These are phyloP conservation scores for Melierax canorus DNA, from an alignment of 2,113 vertebrate species.

Conservation along the genomic window DNA sequence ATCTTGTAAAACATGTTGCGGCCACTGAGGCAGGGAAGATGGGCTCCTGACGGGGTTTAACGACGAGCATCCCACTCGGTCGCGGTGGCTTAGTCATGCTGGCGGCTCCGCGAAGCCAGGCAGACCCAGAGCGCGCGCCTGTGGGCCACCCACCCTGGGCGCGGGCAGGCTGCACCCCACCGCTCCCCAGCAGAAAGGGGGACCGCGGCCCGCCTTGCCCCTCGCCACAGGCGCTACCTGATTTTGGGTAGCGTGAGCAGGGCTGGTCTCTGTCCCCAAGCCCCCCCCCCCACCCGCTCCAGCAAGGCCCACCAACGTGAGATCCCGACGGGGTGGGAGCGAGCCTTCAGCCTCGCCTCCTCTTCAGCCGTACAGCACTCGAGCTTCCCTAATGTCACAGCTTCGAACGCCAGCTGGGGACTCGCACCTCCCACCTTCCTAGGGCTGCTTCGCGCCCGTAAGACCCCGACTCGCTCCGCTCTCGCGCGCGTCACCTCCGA, in stretches of 20 bases:
- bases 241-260: neutral
- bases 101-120: neutral
- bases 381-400: neutral
- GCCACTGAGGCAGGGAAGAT: neutral
- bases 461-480: neutral
- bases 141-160: neutral
- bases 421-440: neutral
- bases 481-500: neutral
- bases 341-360: neutral
- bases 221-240: neutral
- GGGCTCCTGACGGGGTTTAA: neutral
- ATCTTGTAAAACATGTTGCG: neutral
- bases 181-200: neutral
- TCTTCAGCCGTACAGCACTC: neutral
- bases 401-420: neutral
- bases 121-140: neutral
- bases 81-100: neutral
- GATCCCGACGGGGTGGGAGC: neutral
- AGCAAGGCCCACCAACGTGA: neutral
- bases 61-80: neutral
- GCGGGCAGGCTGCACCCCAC: neutral
- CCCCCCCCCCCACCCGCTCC: neutral
- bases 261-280: neutral
- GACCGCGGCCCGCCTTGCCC: fast-evolving
- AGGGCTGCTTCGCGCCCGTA: fast-evolving